Base-by-base conservation (phyloP, 2,113 vertebrate genomes). In the Clarias magur region DNA sequence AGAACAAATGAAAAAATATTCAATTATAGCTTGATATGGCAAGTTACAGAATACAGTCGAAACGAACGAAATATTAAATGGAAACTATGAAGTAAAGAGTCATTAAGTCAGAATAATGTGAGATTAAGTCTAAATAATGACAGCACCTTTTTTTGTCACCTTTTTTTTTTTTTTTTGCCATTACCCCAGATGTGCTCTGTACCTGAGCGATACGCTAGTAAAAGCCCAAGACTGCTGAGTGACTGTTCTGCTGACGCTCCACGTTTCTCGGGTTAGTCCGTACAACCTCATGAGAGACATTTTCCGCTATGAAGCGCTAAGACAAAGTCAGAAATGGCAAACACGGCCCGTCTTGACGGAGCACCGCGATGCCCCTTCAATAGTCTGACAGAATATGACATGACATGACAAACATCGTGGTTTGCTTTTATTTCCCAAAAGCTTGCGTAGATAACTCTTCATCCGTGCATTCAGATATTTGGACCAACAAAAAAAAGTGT, bases 291-390 rank as follows among this genome's bases (percentile, higher is more conserved):
- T 86, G 11, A 85, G 8, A 75, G 60, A 78, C 85, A 73, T 85
- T 30, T 57, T n/a, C 5, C 23, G 72, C 92, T 91, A 91, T 89
- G 90, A 79, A 92, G 93, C 30, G 4, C 3, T 11, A 73, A 81
- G 88, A 34, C 85, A 63, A 3, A 81, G 48, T 38, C 48, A 13
- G 86, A 90, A 88, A 83, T 88, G 75, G 87, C 16, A 82, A 68
- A 70, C 85, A 9, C 23, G 81, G 85, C 80, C 82, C 57, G 89
- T 76, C 27, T 27, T 82, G 38, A 76, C 53, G 48, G 65, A 59
- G 86, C 56, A 84, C 34, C 81, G 54, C 75, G 59, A 76, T 60
- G 88, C 81, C 34, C 83, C 38, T 34, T 34, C 84, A 88, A 80
- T 73, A 86, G 65, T 70, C 75, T 78, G 81, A 90, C 86, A 78